These are phyloP conservation scores for Sphenopsis melanotis DNA, from an alignment of 2,797 vertebrate species.

Conservation along the genomic window DNA sequence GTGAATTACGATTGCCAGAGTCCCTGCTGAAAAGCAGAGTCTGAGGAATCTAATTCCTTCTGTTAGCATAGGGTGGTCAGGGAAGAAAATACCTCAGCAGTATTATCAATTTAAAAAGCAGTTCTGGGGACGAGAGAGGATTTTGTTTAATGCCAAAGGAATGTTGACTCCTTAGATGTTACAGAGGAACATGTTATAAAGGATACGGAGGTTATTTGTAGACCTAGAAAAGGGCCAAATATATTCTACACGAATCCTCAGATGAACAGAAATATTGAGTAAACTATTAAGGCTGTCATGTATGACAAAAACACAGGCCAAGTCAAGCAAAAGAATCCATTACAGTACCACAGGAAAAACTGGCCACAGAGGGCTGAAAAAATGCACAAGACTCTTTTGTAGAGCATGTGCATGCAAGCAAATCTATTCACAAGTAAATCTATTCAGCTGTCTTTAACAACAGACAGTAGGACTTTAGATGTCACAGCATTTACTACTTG, in stretches of 20 bases:
- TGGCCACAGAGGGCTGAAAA: background rate
- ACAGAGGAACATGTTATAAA: background rate
- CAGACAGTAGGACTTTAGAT: background rate
- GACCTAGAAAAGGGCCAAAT: background rate
- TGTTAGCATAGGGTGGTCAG: background rate
- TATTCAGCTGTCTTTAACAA: background rate
- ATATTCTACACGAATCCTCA: background rate
- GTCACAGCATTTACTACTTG: background rate
- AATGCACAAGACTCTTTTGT: background rate
- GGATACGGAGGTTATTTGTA: background rate
- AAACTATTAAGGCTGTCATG: background rate
- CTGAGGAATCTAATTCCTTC: background rate
- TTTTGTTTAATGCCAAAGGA: constrained; percentile 44
- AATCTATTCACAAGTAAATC: background rate
- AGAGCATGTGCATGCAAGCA: accelerated
- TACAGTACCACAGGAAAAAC: background rate
- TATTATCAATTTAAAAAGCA: constrained; percentile 27
- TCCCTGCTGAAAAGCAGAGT: background rate
- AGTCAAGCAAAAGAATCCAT: background rate
- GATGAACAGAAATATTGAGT: background rate
- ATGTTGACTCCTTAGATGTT: constrained; percentile 38
- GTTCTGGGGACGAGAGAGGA: background rate
- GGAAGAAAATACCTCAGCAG: background rate
- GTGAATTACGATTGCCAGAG: background rate
- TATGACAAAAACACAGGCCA: background rate